Evolutionary conservation across 2,113 vertebrate genomes (phyloP).

Genomic region (Acanthisitta chloris): DNA sequence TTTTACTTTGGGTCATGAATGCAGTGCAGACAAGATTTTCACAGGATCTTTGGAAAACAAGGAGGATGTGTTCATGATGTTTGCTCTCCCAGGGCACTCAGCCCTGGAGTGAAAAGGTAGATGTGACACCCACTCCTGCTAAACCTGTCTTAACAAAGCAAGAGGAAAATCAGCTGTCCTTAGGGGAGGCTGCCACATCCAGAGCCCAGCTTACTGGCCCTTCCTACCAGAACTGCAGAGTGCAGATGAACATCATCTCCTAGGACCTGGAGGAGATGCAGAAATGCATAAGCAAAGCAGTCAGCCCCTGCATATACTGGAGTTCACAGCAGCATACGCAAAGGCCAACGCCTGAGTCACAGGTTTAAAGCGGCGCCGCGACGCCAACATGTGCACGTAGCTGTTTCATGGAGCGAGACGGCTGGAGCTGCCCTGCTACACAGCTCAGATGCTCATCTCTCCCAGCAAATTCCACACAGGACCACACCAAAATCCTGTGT

Average conservation of each 20-base stretch:
- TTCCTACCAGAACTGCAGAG: not conserved
- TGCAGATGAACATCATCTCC: not conserved
- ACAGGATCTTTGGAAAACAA: not conserved
- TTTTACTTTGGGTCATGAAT: not conserved
- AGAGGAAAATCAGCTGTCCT: not conserved
- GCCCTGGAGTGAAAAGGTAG: not conserved
- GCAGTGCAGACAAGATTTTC: not conserved
- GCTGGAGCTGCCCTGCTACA: not conserved
- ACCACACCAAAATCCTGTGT: not conserved
- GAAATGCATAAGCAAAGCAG: not conserved
- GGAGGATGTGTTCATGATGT: not conserved
- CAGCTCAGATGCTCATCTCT: not conserved
- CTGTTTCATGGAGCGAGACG: rapidly evolving
- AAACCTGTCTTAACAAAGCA: not conserved
- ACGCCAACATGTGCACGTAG: rapidly evolving
- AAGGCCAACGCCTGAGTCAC: not conserved
- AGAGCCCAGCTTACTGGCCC: not conserved
- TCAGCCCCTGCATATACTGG: not conserved
- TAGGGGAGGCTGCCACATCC: rapidly evolving
- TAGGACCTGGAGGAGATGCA: not conserved
- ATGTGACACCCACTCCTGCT: rapidly evolving
- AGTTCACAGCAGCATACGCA: not conserved
- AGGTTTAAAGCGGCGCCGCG: rapidly evolving
- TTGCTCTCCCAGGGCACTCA: rapidly evolving
- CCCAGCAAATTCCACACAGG: not conserved